Conservation (phyloP, 2,797 vertebrate genomes). For the Ctenosaura bakeri region DNA sequence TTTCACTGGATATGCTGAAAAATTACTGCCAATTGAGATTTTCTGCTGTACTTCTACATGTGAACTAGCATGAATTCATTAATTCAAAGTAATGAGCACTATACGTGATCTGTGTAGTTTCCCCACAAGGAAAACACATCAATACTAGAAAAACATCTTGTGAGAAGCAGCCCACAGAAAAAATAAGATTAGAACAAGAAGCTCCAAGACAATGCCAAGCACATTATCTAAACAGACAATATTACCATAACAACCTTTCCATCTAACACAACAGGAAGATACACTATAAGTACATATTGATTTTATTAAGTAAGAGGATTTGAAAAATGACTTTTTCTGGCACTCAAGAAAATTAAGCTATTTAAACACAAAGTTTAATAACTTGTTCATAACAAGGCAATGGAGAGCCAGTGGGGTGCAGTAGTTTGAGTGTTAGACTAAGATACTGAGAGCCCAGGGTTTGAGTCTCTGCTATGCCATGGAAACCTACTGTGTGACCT, state of each 20-base stretch:
- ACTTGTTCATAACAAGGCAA: background rate
- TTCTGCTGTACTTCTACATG: background rate
- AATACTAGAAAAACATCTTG: background rate
- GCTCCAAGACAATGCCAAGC: conserved; percentile 19
- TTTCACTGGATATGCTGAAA: background rate
- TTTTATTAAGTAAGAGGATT: background rate
- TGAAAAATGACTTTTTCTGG: background rate
- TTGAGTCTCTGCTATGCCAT: too few species aligned
- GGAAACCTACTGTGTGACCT: too few species aligned
- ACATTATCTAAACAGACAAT: background rate
- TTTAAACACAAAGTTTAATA: background rate
- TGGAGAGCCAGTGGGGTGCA: too few species aligned
- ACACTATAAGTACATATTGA: background rate
- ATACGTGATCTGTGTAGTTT: background rate
- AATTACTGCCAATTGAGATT: background rate
- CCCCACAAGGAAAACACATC: background rate
- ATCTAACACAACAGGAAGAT: background rate
- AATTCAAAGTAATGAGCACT: background rate
- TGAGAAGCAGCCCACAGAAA: background rate
- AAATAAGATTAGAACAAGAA: background rate
- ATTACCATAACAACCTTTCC: background rate
- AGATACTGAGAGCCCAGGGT: too few species aligned
- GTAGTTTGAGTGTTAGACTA: too few species aligned
- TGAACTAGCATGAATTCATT: background rate
- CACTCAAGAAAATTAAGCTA: background rate